Base-by-base conservation (phyloP, 2,113 vertebrate species). In the Raja brachyura region DNA sequence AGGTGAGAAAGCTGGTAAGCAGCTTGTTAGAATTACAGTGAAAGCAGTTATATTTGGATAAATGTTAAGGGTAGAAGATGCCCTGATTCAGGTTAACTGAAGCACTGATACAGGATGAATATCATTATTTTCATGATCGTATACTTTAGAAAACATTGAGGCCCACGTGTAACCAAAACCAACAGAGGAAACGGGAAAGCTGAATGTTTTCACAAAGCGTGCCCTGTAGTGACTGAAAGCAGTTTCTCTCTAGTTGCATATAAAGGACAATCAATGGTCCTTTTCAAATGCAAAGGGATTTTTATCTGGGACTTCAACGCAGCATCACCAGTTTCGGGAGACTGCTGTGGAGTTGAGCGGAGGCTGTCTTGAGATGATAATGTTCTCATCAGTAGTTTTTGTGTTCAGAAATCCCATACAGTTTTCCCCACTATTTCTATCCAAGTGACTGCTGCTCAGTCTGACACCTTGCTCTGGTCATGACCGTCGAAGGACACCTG, bases 151-250 rank as follows among this genome's bases (percentile, higher is more conserved):
- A 61, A 66, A 63, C 59, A 16, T 20, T 88, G 28, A 66, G 85
- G 61, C n/a, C 56, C 85, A 68, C 11, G 14, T 90, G 86, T 90
- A 66, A 88, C 83, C 20, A 88, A 88, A 88, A 18, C 56, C 86
- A 90, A 20, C 16, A 14, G 86, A 90, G 86, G 61, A 90, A 68
- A 63, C n/a, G 2, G 3, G 83, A n/a, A 39, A 16, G 16, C 63
- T 68, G 16, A 66, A 33, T 66, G 14, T 66, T 68, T 90, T 63
- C 86, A 63, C 59, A 61, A 88, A 61, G 59, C 59, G 6, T 33
- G 33, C n/a, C 13, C 85, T 66, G 85, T n/a, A 16, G 79, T 83
- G 54, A 56, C 79, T 56, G 79, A 83, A 83, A 83, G 39, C 68
- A 6, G 28, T 63, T 61, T 90, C 10, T 56, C 85, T 48, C 77